Evolutionary conservation across 2,888 invertebrate genomes (phyloP).

Genomic region (Thymelicus acteon): DNA sequence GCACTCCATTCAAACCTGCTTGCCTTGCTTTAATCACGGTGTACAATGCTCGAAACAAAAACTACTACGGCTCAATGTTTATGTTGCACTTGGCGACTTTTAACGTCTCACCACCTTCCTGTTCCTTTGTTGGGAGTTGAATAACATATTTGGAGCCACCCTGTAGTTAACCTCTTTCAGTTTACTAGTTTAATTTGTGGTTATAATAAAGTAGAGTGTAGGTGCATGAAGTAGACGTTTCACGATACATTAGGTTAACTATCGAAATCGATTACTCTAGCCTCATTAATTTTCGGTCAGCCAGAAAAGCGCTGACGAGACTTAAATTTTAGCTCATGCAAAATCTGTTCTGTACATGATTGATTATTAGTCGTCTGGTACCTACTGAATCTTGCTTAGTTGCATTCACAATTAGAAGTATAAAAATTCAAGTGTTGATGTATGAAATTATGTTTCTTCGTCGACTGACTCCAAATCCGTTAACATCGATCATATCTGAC

Average conservation of each 20-base stretch:
- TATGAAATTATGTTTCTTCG: conserved; percentile 20
- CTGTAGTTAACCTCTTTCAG: too few relatives aligned
- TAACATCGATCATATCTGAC: conserved; percentile 2
- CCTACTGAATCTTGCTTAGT: not conserved
- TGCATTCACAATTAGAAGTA: conserved; percentile 13
- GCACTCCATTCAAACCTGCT: conserved; percentile 29
- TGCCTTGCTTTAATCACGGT: conserved; percentile 32
- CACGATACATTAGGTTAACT: not conserved
- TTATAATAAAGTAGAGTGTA: too few relatives aligned
- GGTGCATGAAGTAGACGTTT: too few relatives aligned
- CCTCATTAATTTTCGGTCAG: too few relatives aligned
- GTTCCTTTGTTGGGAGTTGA: conserved; percentile 11
- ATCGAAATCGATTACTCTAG: too few relatives aligned
- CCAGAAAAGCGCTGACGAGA: too few relatives aligned
- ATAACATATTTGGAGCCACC: conserved; percentile 6
- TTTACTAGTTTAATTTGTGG: too few relatives aligned
- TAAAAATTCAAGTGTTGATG: conserved; percentile 24
- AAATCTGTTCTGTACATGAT: too few relatives aligned
- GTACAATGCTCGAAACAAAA: conserved; percentile 27
- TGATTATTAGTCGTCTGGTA: too few relatives aligned
- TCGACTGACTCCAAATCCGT: conserved; percentile 11
- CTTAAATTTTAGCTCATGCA: too few relatives aligned
- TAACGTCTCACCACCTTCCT: conserved; percentile 13
- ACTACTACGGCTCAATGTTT: conserved; percentile 16
- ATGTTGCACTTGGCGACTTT: conserved; percentile 20